Percentiles rank a stretch among this genome's conserved stretches.
These are phyloP conservation scores for Spodoptera picta DNA, from an alignment of 2,888 invertebrate genomes.

Conservation along the genomic window DNA sequence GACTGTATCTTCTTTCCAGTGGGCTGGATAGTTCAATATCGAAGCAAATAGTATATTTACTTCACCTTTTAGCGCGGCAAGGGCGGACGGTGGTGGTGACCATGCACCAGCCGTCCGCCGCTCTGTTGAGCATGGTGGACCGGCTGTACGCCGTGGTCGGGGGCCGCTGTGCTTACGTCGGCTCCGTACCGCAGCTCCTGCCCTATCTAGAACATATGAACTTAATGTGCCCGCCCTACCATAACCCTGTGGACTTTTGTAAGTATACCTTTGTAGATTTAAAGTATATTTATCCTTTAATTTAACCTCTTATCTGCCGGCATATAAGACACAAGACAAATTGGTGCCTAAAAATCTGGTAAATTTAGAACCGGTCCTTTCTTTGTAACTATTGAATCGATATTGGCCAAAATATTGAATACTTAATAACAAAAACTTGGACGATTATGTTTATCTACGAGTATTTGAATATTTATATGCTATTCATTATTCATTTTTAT, in stretches of 20 bases:
- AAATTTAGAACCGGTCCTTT: conserved; percentile 25
- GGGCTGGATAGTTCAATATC: conserved; percentile 90
- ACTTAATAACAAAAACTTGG: conserved; percentile 5
- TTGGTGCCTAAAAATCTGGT: conserved; percentile 13
- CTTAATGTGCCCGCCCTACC: conserved; percentile 94
- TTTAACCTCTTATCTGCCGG: background rate
- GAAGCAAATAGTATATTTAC: conserved; percentile 93
- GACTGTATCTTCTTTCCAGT: conserved; percentile 67
- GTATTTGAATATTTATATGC: no score
- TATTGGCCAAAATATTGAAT: conserved; percentile 1
- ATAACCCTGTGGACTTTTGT: conserved; percentile 97
- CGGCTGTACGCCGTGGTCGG: conserved; percentile 94
- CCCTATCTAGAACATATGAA: conserved; percentile 92
- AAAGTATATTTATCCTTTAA: no score
- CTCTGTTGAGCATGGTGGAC: conserved; percentile 96
- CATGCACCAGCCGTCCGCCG: conserved; percentile 97
- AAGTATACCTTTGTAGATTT: conserved; percentile 72
- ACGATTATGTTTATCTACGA: conserved; percentile 1
- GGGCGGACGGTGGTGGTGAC: conserved; percentile 96
- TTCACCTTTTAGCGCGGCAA: conserved; percentile 94
- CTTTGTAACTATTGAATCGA: conserved; percentile 1
- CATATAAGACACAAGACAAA: background rate
- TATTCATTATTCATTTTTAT: no score
- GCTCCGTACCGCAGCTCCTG: conserved; percentile 92
- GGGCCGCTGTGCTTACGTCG: conserved; percentile 94